phyloP scores from a whole-genome alignment of 2,888 invertebrate genomes.

The Altica lythri region DNA sequence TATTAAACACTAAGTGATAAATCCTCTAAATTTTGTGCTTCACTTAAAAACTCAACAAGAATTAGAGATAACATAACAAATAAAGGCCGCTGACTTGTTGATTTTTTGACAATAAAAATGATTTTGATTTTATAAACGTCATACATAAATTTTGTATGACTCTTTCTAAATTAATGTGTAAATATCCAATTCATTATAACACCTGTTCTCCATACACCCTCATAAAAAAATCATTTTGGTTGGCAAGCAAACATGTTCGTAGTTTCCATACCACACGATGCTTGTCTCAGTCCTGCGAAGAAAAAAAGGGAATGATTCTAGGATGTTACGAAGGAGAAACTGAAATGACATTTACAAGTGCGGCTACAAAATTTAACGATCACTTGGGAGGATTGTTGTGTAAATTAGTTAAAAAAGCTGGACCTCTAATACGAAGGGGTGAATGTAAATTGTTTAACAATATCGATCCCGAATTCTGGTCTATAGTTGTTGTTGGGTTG shows the following conservation, averaged over 20 bases:
- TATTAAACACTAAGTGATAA: too few relatives aligned
- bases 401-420: constrained; percentile 56
- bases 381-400: constrained; percentile 60
- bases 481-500: constrained; percentile 70
- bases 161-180: background rate
- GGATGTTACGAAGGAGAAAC: constrained; percentile 60
- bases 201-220: too few relatives aligned
- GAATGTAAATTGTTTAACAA: constrained; percentile 64
- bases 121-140: too few relatives aligned
- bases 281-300: constrained; percentile 38
- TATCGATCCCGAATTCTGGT: constrained; percentile 62
- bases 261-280: constrained; percentile 32
- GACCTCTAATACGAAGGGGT: constrained; percentile 51
- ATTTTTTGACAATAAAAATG: too few relatives aligned
- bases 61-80: too few relatives aligned
- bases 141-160: too few relatives aligned
- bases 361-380: constrained; percentile 60
- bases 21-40: too few relatives aligned
- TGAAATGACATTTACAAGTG: constrained; percentile 59
- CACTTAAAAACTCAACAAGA: too few relatives aligned
- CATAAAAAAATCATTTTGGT: constrained; percentile 3
- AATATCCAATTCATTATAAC: constrained; percentile 3
- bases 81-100: too few relatives aligned
- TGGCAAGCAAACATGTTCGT: too few relatives aligned
- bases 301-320: constrained; percentile 61